phyloP scores from a whole-genome alignment of 2,797 vertebrate genomes.

The Mus minutoides region DNA sequence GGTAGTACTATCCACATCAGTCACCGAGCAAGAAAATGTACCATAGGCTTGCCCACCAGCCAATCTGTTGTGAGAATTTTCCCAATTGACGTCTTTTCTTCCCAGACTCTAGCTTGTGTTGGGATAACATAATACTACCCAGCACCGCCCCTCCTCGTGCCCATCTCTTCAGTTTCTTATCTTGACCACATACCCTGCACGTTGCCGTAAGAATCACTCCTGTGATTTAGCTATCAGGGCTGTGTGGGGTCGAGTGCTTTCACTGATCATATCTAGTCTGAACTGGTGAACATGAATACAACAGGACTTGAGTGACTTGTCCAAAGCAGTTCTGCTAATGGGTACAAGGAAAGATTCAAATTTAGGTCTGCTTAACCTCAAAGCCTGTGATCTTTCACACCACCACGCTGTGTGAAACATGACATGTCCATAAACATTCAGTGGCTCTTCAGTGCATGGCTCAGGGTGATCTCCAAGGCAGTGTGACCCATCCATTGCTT shows the following conservation, averaged over 20 bases:
- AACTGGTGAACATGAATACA: not conserved
- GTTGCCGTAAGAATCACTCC: not conserved
- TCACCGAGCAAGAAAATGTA: not conserved
- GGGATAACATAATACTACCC: not conserved
- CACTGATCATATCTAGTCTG: slow-evolving; percentile 3
- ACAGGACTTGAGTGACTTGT: not conserved
- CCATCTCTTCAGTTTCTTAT: not conserved
- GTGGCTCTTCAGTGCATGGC: not conserved
- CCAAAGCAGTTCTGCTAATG: not conserved
- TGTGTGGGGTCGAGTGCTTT: not conserved
- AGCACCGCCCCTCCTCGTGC: not conserved
- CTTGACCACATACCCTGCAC: not conserved
- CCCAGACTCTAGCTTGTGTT: not conserved
- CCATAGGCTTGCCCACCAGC: not conserved
- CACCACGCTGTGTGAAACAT: not conserved
- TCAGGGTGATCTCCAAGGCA: not conserved
- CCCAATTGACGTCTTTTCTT: not conserved
- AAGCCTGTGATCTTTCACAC: not conserved
- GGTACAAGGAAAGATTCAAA: not conserved
- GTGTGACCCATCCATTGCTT: not conserved
- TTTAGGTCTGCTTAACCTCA: not conserved
- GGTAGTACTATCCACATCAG: not conserved
- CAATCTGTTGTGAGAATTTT: not conserved
- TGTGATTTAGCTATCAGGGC: not conserved
- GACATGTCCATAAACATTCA: not conserved